Evolutionary conservation across 1,140 invertebrate genomes (phyloP), one percentile per base, ranked within the genome.

Genomic region (Neodiprion virginianus): DNA sequence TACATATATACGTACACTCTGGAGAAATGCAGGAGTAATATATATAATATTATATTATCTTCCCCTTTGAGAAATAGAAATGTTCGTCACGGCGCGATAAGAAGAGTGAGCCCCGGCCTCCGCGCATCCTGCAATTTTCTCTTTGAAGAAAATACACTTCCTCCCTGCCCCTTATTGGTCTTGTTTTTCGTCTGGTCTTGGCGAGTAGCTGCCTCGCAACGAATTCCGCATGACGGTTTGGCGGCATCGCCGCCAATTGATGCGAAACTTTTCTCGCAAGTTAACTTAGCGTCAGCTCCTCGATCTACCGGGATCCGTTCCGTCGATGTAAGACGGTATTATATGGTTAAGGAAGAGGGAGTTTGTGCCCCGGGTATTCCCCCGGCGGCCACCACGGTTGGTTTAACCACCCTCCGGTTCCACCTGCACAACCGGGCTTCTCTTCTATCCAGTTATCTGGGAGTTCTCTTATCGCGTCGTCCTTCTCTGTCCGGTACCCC

Each of bases 391-490:
- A 61, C 53, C 53, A 61, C 53, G 53, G 53, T 61, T 61, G 53
- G 53, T 61, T 61, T 61, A 61, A 61, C 53, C 53, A 61, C 53
- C 53, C 53, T 61, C 11, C 53, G n/a, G 53, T 5, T 61, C 8
- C 53, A 61, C 28, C 28, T 40, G 28, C 28, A 40, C 5, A 40
- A 1, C 28, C 28, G 28, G 53, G n/a, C 53, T 40, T 40, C 17
- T 53, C 50, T 53, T 53, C 53, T 61, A 61, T 61, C 53, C 53
- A 61, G 53, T 61, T 61, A 61, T 61, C 53, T 61, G 11, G n/a
- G 53, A 61, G 53, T 61, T 61, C 53, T 61, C 53, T 61, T 61
- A 61, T 61, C 53, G 53, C 53, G 0, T 61, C 53, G 53, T 61
- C 53, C 53, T 61, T 61, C 7, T 61, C 53, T 61, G 53, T 61